Evolutionary conservation across 2,113 vertebrate genomes (phyloP), one percentile per base, ranked within the genome.

Genomic region (Nyctereutes procyonoides): DNA sequence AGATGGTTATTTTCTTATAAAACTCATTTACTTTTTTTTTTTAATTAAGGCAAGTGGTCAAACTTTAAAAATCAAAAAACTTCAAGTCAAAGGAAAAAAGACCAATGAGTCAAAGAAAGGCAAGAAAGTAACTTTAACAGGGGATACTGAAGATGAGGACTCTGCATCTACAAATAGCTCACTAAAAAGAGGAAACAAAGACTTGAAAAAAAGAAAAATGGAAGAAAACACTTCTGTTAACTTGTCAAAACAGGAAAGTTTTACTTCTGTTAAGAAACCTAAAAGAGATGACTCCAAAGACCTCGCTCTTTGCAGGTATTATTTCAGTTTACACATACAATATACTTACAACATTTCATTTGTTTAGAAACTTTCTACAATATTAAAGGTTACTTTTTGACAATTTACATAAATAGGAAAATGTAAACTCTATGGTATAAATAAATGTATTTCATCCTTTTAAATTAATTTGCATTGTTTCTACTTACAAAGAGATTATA

Each of bases 221-320:
- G 99, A 99, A 85, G 99, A 99, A 98, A 99, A 95, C 93, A 94
- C 98, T 84, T 99, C 99, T 71, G 10, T 97, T 85, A 98, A 97
- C 90, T 96, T 98, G 63, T 94, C 99, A 97, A 99, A 99, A 98
- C 99, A 99, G 98, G 99, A 99, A 95, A 99, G 97, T 95, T 98
- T 99, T 79, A 98, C 98, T 91, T 98, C 99, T 97, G 96, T 99
- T 89, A 99, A 99, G 97, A 99, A 99, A 98, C 99, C 99, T 95
- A 99, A 99, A 98, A 99, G 98, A 99, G 99, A 99, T 98, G 99
- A 99, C 95, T 99, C 99, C 98, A 99, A 99, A 98, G 99, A 99
- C 97, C 97, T 99, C 97, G 97, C 98, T 84, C 93, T 99, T 65
- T 99, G 99, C 99, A 99, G 99, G 99, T 99, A 98, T 93, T 73